These are phyloP conservation scores for Limenitis arthemis DNA, from an alignment of 2,888 invertebrate species.

Conservation along the genomic window DNA sequence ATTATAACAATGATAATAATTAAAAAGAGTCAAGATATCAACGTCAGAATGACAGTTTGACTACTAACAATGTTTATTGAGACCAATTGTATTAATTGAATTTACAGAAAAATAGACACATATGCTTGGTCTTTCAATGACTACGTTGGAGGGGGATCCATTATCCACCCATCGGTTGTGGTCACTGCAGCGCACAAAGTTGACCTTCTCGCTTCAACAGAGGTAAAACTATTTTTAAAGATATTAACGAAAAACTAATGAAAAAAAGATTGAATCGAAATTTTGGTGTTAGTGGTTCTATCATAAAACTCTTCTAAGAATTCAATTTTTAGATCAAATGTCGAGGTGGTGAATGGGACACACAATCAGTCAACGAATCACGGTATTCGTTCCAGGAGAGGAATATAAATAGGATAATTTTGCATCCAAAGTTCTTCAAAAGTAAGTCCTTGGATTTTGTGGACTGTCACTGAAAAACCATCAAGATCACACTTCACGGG, in stretches of 20 bases:
- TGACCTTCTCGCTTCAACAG: too few relatives aligned
- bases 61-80: too few relatives aligned
- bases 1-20: neutral
- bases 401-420: constrained; percentile 65
- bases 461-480: too few relatives aligned
- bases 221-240: neutral
- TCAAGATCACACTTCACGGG: too few relatives aligned
- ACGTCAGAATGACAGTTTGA: too few relatives aligned
- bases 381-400: constrained; percentile 79
- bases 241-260: too few relatives aligned
- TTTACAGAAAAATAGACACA: neutral
- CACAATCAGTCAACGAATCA: constrained; percentile 76
- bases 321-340: constrained; percentile 17
- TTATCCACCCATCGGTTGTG: neutral
- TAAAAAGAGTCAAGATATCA: too few relatives aligned
- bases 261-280: too few relatives aligned
- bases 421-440: constrained; percentile 72
- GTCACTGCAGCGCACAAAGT: neutral
- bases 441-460: too few relatives aligned
- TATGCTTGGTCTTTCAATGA: neutral
- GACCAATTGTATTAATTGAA: neutral
- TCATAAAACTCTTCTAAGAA: too few relatives aligned
- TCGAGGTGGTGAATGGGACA: constrained; percentile 82
- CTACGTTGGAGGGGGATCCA: neutral
- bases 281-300: too few relatives aligned